Percentiles rank a stretch among this genome's conserved stretches.
Conservation (phyloP, 2,888 invertebrate genomes). For the Hirtodrosophila confusa region DNA sequence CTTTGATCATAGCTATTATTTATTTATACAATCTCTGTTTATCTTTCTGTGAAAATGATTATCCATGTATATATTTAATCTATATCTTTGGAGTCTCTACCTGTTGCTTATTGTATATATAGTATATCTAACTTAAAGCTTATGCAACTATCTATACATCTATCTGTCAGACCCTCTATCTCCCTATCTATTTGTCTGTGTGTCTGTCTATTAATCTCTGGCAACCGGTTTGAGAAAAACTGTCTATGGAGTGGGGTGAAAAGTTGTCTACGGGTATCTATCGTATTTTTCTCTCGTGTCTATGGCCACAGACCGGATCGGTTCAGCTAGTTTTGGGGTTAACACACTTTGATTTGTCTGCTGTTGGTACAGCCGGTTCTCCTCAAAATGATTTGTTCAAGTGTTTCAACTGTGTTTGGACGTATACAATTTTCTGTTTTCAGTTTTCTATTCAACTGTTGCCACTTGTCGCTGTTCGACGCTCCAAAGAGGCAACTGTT, state of each 20-base stretch:
- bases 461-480: constrained; percentile 61
- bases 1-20: too few species aligned
- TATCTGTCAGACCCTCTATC: constrained; percentile 1
- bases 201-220: constrained; percentile 16
- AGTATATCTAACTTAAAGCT: neutral
- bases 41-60: too few species aligned
- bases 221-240: constrained; percentile 47
- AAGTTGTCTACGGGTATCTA: constrained; percentile 10
- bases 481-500: constrained; percentile 25
- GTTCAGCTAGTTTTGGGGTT: constrained; percentile 44
- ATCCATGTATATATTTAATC: too few species aligned
- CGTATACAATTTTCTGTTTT: constrained; percentile 39
- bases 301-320: constrained; percentile 42
- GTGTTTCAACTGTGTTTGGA: constrained; percentile 42
- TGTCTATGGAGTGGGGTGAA: constrained; percentile 33
- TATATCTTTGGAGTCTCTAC: too few species aligned
- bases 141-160: constrained; percentile 1
- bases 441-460: constrained; percentile 38
- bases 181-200: constrained; percentile 14
- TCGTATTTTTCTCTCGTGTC: neutral
- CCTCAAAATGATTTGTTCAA: constrained; percentile 46
- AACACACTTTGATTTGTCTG: constrained; percentile 70
- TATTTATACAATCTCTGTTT: too few species aligned
- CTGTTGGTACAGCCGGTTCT: constrained; percentile 63
- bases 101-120: too few species aligned